These are phyloP conservation scores for Hippopotamyrus pictus DNA, from an alignment of 2,797 vertebrate genomes.

Conservation along the genomic window DNA sequence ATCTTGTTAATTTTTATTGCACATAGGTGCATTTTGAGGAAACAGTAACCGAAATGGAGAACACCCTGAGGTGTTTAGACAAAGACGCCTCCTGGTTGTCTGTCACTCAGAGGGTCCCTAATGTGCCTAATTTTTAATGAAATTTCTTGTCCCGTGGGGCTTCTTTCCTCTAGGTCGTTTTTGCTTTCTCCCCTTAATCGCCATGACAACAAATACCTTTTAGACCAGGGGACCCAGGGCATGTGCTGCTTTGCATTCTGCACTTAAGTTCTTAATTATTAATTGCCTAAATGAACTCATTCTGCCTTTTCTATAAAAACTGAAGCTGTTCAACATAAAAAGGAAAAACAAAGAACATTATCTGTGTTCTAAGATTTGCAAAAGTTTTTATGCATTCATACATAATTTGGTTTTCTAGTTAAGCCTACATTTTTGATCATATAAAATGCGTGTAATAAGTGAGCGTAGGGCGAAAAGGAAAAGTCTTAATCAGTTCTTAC, in stretches of 20 bases:
- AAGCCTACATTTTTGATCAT: neutral
- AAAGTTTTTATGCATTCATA: neutral
- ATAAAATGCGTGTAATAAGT: neutral
- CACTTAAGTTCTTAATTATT: neutral
- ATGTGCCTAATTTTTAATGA: neutral
- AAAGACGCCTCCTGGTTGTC: neutral
- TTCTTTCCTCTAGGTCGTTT: neutral
- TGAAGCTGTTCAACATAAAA: neutral
- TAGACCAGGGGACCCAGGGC: neutral
- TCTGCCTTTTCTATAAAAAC: neutral
- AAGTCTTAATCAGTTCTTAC: neutral
- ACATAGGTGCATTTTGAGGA: neutral
- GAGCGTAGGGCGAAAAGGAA: neutral
- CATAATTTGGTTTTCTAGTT: neutral
- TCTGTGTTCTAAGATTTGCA: neutral
- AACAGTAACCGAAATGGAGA: neutral
- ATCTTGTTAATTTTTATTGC: neutral
- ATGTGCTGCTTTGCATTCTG: neutral
- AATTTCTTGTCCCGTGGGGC: neutral
- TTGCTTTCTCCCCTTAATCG: neutral
- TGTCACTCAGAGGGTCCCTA: neutral
- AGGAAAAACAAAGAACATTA: neutral
- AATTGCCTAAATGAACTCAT: neutral
- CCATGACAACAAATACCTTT: conserved; percentile 9
- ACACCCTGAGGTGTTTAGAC: neutral